Evolutionary conservation across 2,797 vertebrate genomes (phyloP), one percentile per base, ranked within the genome.

Genomic region (Eupleurogrammus muticus): DNA sequence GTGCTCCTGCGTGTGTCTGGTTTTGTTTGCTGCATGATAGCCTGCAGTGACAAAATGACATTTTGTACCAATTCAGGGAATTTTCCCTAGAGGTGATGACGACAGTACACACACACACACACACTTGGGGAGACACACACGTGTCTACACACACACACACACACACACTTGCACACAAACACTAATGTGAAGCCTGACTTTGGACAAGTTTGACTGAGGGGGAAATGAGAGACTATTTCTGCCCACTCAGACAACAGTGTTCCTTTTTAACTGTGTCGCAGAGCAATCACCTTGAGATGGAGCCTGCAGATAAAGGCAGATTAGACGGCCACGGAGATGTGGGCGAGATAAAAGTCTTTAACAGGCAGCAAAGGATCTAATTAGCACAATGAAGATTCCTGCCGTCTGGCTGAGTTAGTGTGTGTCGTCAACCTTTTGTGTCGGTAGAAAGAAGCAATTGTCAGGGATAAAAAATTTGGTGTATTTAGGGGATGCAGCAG

Each of bases 241-340:
- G 89, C 90, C 85, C 85, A 82, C 66, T 86, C 82, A 91, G 83
- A 90, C 86, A 86, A 79, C 56, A 58, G 65, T 59, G 66, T 65
- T 75, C 85, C 76, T 87, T 91, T 90, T 91, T 78, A 90, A 87
- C 82, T 89, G 60, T 8, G 14, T 74, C 65, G 72, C 74, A 79
- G 68, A 82, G 86, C 87, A 85, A 87, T 93, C 90, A 91, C 89
- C 90, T 90, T 91, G 90, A 89, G 91, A 92, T 85, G 69, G 66
- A 87, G 81, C 79, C 82, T 81, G 80, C 49, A 82, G 89, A 92
- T 90, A 87, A 77, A 46, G 58, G 62, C 84, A 80, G 89, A 91
- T 91, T 84, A 89, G 90, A 90, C 85, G 77, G 79, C 81, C 79
- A 85, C 70, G 62, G 70, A 86, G 85, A 90, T 91, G 79, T 76